phyloP scores from a whole-genome alignment of 2,888 invertebrate species.

The Lasiommata megera region DNA sequence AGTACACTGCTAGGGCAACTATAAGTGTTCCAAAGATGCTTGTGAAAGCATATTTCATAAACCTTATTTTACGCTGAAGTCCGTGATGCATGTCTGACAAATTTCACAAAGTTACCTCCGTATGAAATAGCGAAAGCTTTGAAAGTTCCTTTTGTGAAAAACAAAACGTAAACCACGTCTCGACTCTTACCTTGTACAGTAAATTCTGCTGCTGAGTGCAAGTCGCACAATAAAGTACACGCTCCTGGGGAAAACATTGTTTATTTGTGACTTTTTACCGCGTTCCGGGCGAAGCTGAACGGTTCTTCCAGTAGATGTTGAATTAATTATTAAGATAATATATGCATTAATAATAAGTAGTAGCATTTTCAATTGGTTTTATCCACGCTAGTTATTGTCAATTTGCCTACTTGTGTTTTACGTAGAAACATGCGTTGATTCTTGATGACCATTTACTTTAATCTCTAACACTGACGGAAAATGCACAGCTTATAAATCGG shows the following conservation, averaged over 20 bases:
- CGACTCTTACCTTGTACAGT: constrained; percentile 18
- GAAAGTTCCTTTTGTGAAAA: constrained; percentile 12
- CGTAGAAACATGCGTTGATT: too few relatives aligned
- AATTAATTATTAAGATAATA: constrained; percentile 5
- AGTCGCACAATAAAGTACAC: constrained; percentile 15
- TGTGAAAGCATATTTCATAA: neutral
- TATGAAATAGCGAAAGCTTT: constrained; percentile 4
- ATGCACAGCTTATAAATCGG: too few relatives aligned
- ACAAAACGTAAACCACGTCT: constrained; percentile 13
- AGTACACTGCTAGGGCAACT: neutral
- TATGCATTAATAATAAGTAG: neutral
- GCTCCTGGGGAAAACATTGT: constrained; percentile 15
- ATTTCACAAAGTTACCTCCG: neutral
- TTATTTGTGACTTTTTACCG: constrained; percentile 12
- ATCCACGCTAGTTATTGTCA: neutral
- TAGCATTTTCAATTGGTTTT: neutral
- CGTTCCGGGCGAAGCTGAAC: constrained; percentile 6
- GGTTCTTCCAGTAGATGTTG: constrained; percentile 3
- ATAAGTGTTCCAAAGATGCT: neutral
- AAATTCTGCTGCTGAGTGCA: constrained; percentile 16
- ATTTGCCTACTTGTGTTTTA: neutral
- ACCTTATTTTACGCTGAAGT: neutral
- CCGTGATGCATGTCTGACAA: constrained; percentile 4
- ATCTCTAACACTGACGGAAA: too few relatives aligned
- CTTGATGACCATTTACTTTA: too few relatives aligned